Conservation (phyloP, 1,140 invertebrate species). For the Amyelois transitella region DNA sequence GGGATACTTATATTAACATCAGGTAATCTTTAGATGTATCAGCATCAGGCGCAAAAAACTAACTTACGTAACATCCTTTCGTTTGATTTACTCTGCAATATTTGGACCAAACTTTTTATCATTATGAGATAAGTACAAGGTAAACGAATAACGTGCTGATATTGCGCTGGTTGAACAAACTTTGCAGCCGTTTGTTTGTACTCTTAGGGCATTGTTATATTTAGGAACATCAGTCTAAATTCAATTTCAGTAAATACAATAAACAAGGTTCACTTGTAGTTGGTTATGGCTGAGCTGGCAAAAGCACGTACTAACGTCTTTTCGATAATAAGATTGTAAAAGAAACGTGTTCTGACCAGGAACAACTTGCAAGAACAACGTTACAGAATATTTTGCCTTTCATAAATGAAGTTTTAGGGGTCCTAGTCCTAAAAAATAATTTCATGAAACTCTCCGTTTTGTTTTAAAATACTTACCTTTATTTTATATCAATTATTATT, state of each 20-base stretch:
- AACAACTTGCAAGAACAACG: not conserved
- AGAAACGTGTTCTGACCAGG: constrained; percentile 25
- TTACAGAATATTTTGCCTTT: not conserved
- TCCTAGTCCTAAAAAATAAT: no score
- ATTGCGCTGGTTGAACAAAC: not conserved
- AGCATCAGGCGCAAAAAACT: not conserved
- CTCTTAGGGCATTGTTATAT: not conserved
- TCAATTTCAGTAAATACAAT: not conserved
- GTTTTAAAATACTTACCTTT: no score
- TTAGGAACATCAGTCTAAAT: not conserved
- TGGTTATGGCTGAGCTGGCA: constrained; percentile 2
- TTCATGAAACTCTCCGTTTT: no score
- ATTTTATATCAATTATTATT: no score
- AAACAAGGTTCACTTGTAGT: no score
- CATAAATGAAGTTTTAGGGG: no score
- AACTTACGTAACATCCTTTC: not conserved
- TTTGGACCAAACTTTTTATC: not conserved
- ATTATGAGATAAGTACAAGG: not conserved
- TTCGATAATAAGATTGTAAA: constrained; percentile 41
- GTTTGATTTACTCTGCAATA: not conserved
- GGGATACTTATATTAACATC: no score
- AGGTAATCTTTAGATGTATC: not conserved
- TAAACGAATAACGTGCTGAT: not conserved
- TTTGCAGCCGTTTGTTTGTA: constrained; percentile 7
- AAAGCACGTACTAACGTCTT: constrained; percentile 43